A percentile compares a stretch with the other conserved stretches of the same genome.
Evolutionary conservation across 1,140 invertebrate genomes (phyloP).

Genomic region (Neelides sp.): DNA sequence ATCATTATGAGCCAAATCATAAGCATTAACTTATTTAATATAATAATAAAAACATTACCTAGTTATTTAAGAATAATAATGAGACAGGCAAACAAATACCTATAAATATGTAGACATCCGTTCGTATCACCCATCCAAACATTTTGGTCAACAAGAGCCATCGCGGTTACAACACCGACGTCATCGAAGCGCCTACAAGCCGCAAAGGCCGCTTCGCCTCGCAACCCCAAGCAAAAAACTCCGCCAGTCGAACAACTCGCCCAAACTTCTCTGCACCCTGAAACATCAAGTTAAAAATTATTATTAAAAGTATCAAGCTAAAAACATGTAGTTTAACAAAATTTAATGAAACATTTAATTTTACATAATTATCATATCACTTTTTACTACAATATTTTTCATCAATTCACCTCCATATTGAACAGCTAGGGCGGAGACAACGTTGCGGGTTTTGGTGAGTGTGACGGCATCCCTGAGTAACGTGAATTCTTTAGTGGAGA

Average conservation of each 20-base stretch:
- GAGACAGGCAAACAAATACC: slow-evolving; percentile 9
- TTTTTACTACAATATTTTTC: too few relatives aligned
- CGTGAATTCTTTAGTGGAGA: slow-evolving; percentile 81
- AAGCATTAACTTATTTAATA: slow-evolving; percentile 33
- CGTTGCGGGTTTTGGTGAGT: slow-evolving; percentile 32
- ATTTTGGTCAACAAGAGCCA: slow-evolving; percentile 49
- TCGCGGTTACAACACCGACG: slow-evolving; percentile 48
- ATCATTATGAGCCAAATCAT: slow-evolving; percentile 39
- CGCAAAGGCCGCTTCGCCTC: slow-evolving; percentile 39
- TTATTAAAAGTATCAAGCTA: too few relatives aligned
- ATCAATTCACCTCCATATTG: slow-evolving; percentile 26
- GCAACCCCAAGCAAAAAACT: slow-evolving; percentile 36
- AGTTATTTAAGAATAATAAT: not conserved
- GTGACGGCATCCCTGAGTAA: slow-evolving; percentile 67
- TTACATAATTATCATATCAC: too few relatives aligned
- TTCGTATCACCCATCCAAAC: slow-evolving; percentile 79
- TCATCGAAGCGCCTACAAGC: slow-evolving; percentile 59
- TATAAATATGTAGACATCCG: slow-evolving; percentile 30
- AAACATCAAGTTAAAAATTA: too few relatives aligned
- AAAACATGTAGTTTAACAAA: too few relatives aligned
- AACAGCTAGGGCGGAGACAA: slow-evolving; percentile 23
- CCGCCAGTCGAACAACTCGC: slow-evolving; percentile 30
- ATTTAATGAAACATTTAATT: too few relatives aligned
- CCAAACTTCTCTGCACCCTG: slow-evolving; percentile 28
- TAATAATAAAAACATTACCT: slow-evolving; percentile 3